Evolutionary conservation across 2,888 invertebrate species (phyloP).

Genomic region (Apodemia mormo): DNA sequence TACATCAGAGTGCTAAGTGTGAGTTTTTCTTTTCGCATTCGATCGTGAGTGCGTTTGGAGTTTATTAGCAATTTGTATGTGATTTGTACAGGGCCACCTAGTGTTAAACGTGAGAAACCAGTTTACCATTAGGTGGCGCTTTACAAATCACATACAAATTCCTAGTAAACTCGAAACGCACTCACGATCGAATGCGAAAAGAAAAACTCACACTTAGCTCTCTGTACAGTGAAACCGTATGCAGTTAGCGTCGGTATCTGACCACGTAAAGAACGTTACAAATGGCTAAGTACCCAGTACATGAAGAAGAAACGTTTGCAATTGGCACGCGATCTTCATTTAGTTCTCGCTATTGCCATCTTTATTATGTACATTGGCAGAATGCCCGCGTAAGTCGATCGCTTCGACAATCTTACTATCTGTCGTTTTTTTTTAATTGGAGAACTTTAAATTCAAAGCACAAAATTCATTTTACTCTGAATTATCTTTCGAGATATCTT

Average conservation of each 20-base stretch:
- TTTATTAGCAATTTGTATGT: no score
- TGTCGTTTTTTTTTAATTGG: constrained; percentile 1
- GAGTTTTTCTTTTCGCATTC: no score
- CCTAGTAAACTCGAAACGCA: no score
- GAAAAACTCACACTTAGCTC: no score
- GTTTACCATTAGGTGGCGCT: no score
- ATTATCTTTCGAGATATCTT: no score
- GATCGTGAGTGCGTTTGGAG: no score
- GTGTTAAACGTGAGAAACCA: no score
- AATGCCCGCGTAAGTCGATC: constrained; percentile 31
- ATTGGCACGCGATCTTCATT: constrained; percentile 36
- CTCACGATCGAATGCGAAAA: no score
- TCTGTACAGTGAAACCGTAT: not conserved
- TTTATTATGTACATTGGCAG: constrained; percentile 32
- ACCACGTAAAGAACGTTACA: constrained; percentile 11
- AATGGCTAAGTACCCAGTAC: constrained; percentile 18
- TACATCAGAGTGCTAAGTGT: no score
- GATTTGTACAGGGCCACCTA: no score
- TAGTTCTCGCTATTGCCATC: constrained; percentile 28
- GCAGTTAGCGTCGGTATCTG: constrained; percentile 10
- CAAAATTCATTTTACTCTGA: not conserved
- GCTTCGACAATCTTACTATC: constrained; percentile 19
- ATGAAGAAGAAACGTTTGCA: constrained; percentile 29
- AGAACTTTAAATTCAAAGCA: not conserved
- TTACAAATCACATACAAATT: no score